Base-by-base conservation (phyloP, 2,888 invertebrate genomes). In the Bugula neritina region DNA sequence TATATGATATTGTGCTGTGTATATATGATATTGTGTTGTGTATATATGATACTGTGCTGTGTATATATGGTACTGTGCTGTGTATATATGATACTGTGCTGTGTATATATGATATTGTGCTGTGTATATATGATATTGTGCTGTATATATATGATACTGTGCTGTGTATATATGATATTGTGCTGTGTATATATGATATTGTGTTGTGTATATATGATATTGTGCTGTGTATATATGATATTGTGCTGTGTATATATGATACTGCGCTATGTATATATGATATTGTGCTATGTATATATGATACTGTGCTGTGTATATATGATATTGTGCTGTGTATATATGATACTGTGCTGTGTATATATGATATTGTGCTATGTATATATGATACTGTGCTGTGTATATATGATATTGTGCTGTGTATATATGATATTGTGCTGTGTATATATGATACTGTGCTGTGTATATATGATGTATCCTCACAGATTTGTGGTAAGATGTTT, bases 151-250 rank as follows among this genome's bases (percentile, higher is more conserved):
- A 57, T 57, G 23, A 3, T 25, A n/a, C 23, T 57, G 57, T n/a
- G n/a, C n/a, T n/a, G 23, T 57, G n/a, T 57, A 57, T 57, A 57
- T 57, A n/a, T 57, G n/a, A 57, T 57, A 57, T n/a, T 25, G 27
- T 57, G 27, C 5, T 57, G 27, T 57, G 23, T 57, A 57, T 57
- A n/a, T 57, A 25, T 57, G n/a, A 57, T 57, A 57, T n/a, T 25
- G 27, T 57, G 27, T 17, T 57, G 27, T 57, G 10, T 57, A 57
- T 57, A 21, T 57, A 57, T 25, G 5, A 3, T 57, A n/a, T 25
- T 43, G 43, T 10, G 5, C 17, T 43, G 17, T 43, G 17, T 57
- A 23, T 21, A 57, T 57, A 27, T 25, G 23, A 5, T 57, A 23
- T 57, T 25, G 57, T 5, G 5, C 5, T 57, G 23, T 57, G 23